A percentile compares a stretch with the other conserved stretches of the same genome.
Conservation (phyloP, 1,140 invertebrate genomes). For the Drosophila punjabiensis region DNA sequence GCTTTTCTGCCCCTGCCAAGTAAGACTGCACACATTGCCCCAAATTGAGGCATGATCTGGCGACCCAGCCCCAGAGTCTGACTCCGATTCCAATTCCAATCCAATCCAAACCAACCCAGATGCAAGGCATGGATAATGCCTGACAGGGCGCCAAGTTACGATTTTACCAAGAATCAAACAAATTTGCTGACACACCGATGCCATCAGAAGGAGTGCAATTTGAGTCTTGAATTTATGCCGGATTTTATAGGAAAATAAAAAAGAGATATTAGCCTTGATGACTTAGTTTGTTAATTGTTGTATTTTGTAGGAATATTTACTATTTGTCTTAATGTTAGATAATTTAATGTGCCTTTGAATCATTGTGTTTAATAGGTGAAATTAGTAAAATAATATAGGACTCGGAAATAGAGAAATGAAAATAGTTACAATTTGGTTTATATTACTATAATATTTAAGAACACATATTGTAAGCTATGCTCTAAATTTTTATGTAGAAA, state of each 20-base stretch:
- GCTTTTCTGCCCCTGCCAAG: constrained; percentile 16
- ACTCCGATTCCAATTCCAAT: constrained; percentile 19
- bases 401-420: no score
- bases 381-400: no score
- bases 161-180: constrained; percentile 36
- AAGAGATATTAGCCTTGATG: neutral
- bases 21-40: constrained; percentile 75
- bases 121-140: constrained; percentile 44
- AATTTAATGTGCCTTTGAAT: neutral
- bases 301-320: neutral
- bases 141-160: constrained; percentile 43
- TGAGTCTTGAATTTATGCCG: neutral
- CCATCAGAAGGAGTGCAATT: constrained; percentile 16
- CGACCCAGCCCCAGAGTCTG: constrained; percentile 36
- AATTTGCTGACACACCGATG: constrained; percentile 47
- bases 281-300: neutral
- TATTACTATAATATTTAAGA: no score
- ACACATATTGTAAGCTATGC: no score
- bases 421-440: no score
- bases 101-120: constrained; percentile 21
- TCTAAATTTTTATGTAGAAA: neutral
- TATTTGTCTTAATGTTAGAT: neutral
- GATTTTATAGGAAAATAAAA: neutral
- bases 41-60: constrained; percentile 61
- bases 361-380: no score